Percentiles rank a stretch among this genome's conserved stretches.
These are phyloP conservation scores for Plusia festucae DNA, from an alignment of 2,888 invertebrate genomes.

Conservation along the genomic window DNA sequence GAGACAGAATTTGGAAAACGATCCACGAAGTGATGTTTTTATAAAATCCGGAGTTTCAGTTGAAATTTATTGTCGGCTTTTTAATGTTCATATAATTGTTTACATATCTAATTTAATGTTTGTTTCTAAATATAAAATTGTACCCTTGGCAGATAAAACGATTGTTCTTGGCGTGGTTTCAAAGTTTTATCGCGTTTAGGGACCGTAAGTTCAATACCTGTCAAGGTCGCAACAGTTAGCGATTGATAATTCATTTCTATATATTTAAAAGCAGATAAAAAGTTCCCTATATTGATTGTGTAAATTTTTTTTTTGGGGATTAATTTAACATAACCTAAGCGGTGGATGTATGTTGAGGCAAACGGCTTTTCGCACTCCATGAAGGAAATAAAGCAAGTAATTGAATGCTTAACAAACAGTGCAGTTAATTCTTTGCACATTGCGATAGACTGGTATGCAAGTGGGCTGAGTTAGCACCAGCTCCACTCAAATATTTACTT, in stretches of 20 bases:
- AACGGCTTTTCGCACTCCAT: conserved; percentile 6
- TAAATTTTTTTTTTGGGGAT: not conserved
- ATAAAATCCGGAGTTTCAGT: not conserved
- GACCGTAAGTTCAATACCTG: conserved; percentile 57
- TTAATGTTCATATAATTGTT: conserved; percentile 17
- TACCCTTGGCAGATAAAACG: conserved; percentile 71
- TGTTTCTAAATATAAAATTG: conserved; percentile 56
- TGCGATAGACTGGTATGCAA: conserved; percentile 61
- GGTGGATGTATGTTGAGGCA: not conserved
- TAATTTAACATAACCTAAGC: not conserved
- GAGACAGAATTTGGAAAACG: not conserved
- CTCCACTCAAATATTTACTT: conserved; percentile 85
- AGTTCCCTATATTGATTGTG: not conserved
- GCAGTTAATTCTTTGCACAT: conserved; percentile 54
- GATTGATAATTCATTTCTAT: conserved; percentile 11
- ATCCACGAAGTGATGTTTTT: conserved; percentile 7
- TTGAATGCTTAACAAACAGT: conserved; percentile 39
- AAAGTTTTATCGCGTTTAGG: conserved; percentile 65
- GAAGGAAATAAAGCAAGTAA: conserved; percentile 23
- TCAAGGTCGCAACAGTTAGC: conserved; percentile 38
- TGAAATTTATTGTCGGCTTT: not conserved
- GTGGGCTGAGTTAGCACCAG: conserved; percentile 72
- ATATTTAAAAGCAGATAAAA: conserved; percentile 1
- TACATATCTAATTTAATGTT: conserved; percentile 38
- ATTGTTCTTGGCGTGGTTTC: conserved; percentile 75